These are phyloP conservation scores for Cydia pomonella DNA, from an alignment of 1,140 invertebrate genomes.

Conservation along the genomic window DNA sequence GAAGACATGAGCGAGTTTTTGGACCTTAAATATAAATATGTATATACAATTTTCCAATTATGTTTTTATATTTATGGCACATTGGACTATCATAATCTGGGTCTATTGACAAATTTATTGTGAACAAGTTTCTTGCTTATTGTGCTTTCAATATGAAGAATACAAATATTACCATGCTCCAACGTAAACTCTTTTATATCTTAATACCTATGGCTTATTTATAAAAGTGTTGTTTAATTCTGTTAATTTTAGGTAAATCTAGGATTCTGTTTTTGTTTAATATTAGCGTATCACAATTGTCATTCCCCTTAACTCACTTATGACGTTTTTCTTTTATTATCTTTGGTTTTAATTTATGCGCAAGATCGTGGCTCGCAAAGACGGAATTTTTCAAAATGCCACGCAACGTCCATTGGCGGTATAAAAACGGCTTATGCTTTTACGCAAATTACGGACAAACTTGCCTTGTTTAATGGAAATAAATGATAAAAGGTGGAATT, in stretches of 20 bases:
- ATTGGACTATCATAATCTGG: too few species aligned
- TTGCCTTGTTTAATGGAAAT: conserved; percentile 18
- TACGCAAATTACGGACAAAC: conserved; percentile 6
- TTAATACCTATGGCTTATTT: too few species aligned
- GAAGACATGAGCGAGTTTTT: neutral
- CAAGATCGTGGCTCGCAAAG: neutral
- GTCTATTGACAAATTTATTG: too few species aligned
- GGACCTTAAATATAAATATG: neutral
- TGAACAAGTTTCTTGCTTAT: too few species aligned
- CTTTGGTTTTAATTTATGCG: conserved; percentile 21
- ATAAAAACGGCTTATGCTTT: conserved; percentile 21
- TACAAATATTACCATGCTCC: too few species aligned
- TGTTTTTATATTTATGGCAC: too few species aligned
- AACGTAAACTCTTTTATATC: too few species aligned
- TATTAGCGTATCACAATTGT: neutral
- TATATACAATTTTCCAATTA: too few species aligned
- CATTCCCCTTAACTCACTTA: neutral
- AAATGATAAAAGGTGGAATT: neutral
- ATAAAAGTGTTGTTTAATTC: too few species aligned
- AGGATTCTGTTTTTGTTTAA: too few species aligned
- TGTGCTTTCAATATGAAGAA: too few species aligned
- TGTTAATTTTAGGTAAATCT: too few species aligned
- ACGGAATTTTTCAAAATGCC: conserved; percentile 34
- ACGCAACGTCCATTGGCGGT: neutral
- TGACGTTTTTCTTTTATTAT: conserved; percentile 5